These are phyloP conservation scores for Botia almorhae DNA, from an alignment of 2,797 vertebrate genomes.

Conservation along the genomic window DNA sequence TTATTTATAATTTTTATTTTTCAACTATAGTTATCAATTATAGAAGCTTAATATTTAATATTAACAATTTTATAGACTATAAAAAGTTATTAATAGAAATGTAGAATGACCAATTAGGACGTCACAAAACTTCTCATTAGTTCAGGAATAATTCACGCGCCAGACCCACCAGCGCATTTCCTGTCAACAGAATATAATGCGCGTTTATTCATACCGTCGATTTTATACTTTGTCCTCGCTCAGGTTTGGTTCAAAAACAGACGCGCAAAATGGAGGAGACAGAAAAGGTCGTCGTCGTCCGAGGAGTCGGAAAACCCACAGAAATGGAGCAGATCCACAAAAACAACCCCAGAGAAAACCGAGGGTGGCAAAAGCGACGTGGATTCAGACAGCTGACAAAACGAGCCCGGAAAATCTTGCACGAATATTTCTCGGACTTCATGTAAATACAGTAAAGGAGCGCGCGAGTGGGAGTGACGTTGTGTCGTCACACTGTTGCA, in stretches of 20 bases:
- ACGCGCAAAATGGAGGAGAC: constrained; percentile 95
- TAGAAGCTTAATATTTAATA: no score
- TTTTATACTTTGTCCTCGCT: constrained; percentile 26
- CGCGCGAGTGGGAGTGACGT: constrained; percentile 72
- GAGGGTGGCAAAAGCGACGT: constrained; percentile 89
- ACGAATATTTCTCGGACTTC: constrained; percentile 75
- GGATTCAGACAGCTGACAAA: constrained; percentile 95
- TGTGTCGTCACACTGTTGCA: constrained; percentile 84
- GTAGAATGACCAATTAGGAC: background rate
- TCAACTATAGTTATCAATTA: no score
- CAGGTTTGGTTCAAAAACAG: constrained; percentile 99
- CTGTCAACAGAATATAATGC: background rate
- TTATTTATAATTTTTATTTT: no score
- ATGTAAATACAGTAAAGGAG: constrained; percentile 84
- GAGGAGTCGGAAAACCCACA: constrained; percentile 94
- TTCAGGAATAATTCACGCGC: background rate
- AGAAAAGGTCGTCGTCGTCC: constrained; percentile 95
- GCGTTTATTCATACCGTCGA: constrained; percentile 1
- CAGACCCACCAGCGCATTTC: background rate
- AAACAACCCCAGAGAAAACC: constrained; percentile 84
- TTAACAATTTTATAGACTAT: no score
- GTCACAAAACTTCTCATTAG: no score
- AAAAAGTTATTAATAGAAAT: no score
- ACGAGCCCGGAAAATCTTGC: constrained; percentile 75
- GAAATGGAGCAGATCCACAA: constrained; percentile 91